Evolutionary conservation across 2,888 invertebrate species (phyloP).

Genomic region (Drosophila kokeensis): DNA sequence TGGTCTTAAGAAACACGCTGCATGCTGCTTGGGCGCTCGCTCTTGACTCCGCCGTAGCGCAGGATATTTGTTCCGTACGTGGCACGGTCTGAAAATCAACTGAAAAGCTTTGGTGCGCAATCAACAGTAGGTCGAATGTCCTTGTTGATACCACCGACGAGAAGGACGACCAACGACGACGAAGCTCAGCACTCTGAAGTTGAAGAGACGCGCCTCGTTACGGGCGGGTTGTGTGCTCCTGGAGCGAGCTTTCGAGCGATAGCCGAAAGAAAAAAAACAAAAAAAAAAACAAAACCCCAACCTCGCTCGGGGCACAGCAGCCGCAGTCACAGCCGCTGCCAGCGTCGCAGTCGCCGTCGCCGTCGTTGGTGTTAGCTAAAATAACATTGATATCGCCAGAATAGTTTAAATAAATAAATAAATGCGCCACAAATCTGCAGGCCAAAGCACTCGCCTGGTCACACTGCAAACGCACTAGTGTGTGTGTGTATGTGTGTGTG

Average conservation of each 20-base stretch:
- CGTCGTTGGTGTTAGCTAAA: conserved; percentile 37
- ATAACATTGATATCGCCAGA: conserved; percentile 52
- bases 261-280: conserved; percentile 10
- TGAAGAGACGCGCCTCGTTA: conserved; percentile 39
- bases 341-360: conserved; percentile 1
- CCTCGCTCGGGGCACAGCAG: conserved; percentile 46
- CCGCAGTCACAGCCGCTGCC: conserved; percentile 7
- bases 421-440: conserved; percentile 31
- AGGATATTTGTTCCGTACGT: conserved; percentile 69
- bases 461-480: conserved; percentile 10
- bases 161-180: conserved; percentile 40
- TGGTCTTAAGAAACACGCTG: conserved; percentile 50
- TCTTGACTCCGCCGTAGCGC: conserved; percentile 35
- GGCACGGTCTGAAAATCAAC: conserved; percentile 79
- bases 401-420: conserved; percentile 67
- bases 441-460: conserved; percentile 23
- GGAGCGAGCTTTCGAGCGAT: conserved; percentile 54
- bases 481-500: not conserved
- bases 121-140: conserved; percentile 81
- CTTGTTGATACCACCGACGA: conserved; percentile 72
- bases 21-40: conserved; percentile 38
- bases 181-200: conserved; percentile 52
- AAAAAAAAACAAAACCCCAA: conserved; percentile 18
- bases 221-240: conserved; percentile 36
- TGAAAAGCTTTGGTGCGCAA: conserved; percentile 75